Percentiles rank a stretch among this genome's conserved stretches.
Evolutionary conservation across 2,888 invertebrate genomes (phyloP).

Genomic region (Cancer borealis): DNA sequence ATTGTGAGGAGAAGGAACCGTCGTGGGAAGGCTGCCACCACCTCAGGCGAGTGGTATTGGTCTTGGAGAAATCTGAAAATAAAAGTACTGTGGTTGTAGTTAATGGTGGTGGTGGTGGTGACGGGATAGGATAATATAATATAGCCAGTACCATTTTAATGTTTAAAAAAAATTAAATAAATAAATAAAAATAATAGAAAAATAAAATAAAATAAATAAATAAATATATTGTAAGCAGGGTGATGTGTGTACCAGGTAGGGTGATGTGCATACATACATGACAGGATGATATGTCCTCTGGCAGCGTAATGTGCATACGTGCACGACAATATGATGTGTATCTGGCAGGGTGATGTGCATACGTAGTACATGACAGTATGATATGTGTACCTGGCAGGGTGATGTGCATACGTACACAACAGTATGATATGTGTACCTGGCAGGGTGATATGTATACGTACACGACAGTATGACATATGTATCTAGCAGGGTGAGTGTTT

Average conservation of each 20-base stretch:
- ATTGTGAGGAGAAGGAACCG: slow-evolving; percentile 79
- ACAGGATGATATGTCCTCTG: too few relatives aligned
- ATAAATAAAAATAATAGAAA: not conserved
- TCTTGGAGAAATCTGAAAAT: slow-evolving; percentile 66
- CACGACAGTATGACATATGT: not conserved
- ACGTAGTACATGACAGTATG: not conserved
- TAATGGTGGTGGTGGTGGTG: not conserved
- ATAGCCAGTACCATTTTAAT: too few relatives aligned
- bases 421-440: too few relatives aligned
- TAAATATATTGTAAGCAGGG: not conserved
- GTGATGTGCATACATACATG: not conserved
- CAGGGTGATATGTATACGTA: not conserved
- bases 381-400: slow-evolving; percentile 70
- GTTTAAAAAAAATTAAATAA: not conserved
- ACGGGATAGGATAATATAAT: not conserved
- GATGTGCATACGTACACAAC: too few relatives aligned
- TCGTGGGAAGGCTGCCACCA: slow-evolving; percentile 77
- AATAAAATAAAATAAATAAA: not conserved
- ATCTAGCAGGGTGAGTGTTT: not conserved
- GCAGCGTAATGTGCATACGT: not conserved
- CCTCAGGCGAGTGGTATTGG: slow-evolving; percentile 72
- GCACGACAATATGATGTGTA: not conserved
- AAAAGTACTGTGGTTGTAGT: not conserved
- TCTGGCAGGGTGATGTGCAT: not conserved
- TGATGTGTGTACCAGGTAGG: too few relatives aligned